Percentiles rank a stretch among this genome's conserved stretches.
Evolutionary conservation across 2,797 vertebrate genomes (phyloP).

Genomic region (Melanotaenia pygmaea): DNA sequence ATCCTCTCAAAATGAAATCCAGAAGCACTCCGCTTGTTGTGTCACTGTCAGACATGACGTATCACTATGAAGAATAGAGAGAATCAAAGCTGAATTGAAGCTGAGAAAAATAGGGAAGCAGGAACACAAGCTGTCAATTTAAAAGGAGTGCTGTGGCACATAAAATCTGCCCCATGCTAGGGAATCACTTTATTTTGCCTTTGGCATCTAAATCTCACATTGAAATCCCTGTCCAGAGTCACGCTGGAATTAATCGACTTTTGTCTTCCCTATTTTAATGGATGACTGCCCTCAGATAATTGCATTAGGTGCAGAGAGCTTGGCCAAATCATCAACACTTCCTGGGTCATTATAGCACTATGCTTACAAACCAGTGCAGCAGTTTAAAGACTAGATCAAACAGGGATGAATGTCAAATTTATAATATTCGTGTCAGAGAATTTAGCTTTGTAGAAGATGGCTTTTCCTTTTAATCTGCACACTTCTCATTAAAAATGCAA

Average conservation of each 20-base stretch:
- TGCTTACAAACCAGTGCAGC: conserved; percentile 43
- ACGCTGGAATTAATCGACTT: conserved; percentile 54
- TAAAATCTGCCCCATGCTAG: conserved; percentile 15
- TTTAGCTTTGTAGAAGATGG: conserved; percentile 46
- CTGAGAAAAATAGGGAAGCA: conserved; percentile 13
- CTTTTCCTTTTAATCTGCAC: conserved; percentile 40
- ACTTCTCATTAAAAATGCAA: conserved; percentile 55
- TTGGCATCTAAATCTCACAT: conserved; percentile 32
- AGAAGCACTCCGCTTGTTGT: neutral
- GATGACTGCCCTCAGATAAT: conserved; percentile 54
- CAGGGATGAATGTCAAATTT: conserved; percentile 24
- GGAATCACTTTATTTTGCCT: conserved; percentile 47
- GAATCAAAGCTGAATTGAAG: conserved; percentile 6
- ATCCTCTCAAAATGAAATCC: conserved; percentile 57
- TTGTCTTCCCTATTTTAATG: conserved; percentile 60
- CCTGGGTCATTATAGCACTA: conserved; percentile 48
- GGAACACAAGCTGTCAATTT: conserved; percentile 32
- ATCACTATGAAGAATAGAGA: conserved; percentile 4
- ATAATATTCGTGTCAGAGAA: conserved; percentile 15
- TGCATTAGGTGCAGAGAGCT: conserved; percentile 58
- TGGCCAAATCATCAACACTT: conserved; percentile 33
- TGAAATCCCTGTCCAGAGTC: conserved; percentile 44
- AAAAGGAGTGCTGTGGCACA: conserved; percentile 14
- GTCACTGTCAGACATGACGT: conserved; percentile 7
- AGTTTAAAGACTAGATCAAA: conserved; percentile 42